Evolutionary conservation across 1,140 invertebrate species (phyloP), one percentile per base, ranked within the genome.

Genomic region (Drosophila lini): DNA sequence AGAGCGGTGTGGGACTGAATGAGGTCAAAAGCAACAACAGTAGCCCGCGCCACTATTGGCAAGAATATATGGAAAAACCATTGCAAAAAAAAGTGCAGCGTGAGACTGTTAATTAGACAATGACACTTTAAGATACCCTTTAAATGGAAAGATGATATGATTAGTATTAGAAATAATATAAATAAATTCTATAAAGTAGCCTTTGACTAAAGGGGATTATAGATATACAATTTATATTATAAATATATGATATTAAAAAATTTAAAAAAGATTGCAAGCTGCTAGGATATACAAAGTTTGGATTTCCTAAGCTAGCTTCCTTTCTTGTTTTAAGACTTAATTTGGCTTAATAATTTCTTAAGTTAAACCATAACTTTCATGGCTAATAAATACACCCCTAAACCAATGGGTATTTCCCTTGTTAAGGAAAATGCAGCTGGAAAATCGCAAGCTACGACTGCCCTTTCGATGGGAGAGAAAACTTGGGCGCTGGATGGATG

Each of bases 1-100:
- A 15, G 1, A 11, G 10, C 40, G 64, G 81, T 61, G 59, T 69
- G 79, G 59, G 69, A 16, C 55, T 41, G 69, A 85, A 82, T 79
- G 65, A 67, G 82, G 79, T 88, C 82, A 86, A 61, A 80, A 68
- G 60, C 48, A 50, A 58, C 19, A 34, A 25, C 32, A 53, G 31
- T 45, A 44, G 62, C 15, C 50, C 6, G 42, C 16, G 45, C 25
- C 36, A 67, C 32, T 38, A 53, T 55, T 42, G 22, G 32, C 50
- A 67, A 47, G 36, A 64, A 83, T 78, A 81, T 80, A 81, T 80
- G 57, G 57, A 73, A 61, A 32, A 71, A 55, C 31, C 45, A n/a
- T 19, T 41, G 36, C 56, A 38, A 69, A 47, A 44, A 64, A 56
- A 57, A 34, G 25, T 68, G 64, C 60, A 53, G 16, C 8, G 15